phyloP scores from a whole-genome alignment of 2,888 invertebrate species.

The Galeruca laticollis region DNA sequence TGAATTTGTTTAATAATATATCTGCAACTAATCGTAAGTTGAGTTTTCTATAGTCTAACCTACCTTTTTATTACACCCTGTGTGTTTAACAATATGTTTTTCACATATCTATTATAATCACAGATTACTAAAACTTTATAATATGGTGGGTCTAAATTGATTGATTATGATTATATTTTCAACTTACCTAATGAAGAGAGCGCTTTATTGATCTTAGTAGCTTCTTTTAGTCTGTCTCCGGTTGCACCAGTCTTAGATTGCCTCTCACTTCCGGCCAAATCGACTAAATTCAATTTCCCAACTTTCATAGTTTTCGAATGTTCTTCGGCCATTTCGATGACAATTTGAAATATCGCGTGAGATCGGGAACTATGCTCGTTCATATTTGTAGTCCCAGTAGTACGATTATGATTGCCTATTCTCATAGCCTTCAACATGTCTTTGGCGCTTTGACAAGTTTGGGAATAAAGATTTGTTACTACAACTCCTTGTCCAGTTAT shows the following conservation, averaged over 20 bases:
- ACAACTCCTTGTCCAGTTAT: constrained; percentile 85
- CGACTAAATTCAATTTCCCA: constrained; percentile 96
- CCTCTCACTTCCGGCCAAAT: constrained; percentile 97
- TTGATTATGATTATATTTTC: neutral
- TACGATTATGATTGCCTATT: constrained; percentile 92
- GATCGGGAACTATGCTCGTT: constrained; percentile 98
- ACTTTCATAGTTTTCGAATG: constrained; percentile 76
- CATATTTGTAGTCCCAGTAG: constrained; percentile 77
- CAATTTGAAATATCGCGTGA: constrained; percentile 98
- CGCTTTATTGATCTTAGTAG: constrained; percentile 97
- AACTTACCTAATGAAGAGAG: constrained; percentile 88
- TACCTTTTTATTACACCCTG: too few relatives aligned
- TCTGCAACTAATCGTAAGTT: too few relatives aligned
- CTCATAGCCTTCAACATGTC: constrained; percentile 97
- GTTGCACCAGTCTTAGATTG: constrained; percentile 97
- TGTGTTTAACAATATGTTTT: too few relatives aligned
- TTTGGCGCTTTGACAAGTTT: constrained; percentile 92
- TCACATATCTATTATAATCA: too few relatives aligned
- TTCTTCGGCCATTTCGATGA: constrained; percentile 91
- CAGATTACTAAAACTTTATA: too few relatives aligned
- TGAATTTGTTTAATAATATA: too few relatives aligned
- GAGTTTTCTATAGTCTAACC: too few relatives aligned
- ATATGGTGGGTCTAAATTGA: too few relatives aligned
- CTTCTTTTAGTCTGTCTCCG: constrained; percentile 93
- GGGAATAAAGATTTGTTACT: constrained; percentile 94